These are phyloP conservation scores for Thermophis baileyi DNA, from an alignment of 2,113 vertebrate genomes.

Conservation along the genomic window DNA sequence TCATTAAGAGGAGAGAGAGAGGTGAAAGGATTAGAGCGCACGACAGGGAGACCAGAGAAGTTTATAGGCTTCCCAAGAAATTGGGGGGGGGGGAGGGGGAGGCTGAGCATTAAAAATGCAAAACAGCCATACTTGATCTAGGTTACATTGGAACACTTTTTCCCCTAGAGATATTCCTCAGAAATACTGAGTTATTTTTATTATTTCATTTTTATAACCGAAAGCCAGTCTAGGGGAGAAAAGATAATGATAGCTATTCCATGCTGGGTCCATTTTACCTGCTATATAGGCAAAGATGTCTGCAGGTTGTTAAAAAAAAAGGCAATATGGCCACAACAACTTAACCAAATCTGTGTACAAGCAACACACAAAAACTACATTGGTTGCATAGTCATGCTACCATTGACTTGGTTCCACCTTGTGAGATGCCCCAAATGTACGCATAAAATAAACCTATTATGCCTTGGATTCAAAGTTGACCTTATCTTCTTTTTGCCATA, in stretches of 20 bases:
- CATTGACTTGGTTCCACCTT: not conserved
- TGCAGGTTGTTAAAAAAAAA: not conserved
- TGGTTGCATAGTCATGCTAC: not conserved
- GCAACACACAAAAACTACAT: not conserved
- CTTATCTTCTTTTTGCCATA: not conserved
- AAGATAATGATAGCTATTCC: not conserved
- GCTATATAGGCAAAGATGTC: not conserved
- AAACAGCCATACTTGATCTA: slow-evolving; percentile 17
- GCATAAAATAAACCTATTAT: not conserved
- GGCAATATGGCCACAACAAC: not conserved
- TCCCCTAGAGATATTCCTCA: not conserved
- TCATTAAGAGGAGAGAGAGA: not conserved
- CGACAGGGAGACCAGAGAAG: not conserved
- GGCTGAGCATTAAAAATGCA: not conserved
- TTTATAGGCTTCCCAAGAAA: not conserved
- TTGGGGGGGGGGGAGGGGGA: too few species aligned
- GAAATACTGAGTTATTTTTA: not conserved
- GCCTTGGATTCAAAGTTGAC: not conserved
- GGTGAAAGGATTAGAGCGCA: not conserved
- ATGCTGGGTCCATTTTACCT: not conserved
- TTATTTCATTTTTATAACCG: not conserved
- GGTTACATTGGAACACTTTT: not conserved
- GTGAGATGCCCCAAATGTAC: not conserved
- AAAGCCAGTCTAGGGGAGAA: not conserved
- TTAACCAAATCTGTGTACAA: not conserved